These are phyloP conservation scores for Magallana nippona DNA, from an alignment of 2,888 invertebrate genomes.

Conservation along the genomic window DNA sequence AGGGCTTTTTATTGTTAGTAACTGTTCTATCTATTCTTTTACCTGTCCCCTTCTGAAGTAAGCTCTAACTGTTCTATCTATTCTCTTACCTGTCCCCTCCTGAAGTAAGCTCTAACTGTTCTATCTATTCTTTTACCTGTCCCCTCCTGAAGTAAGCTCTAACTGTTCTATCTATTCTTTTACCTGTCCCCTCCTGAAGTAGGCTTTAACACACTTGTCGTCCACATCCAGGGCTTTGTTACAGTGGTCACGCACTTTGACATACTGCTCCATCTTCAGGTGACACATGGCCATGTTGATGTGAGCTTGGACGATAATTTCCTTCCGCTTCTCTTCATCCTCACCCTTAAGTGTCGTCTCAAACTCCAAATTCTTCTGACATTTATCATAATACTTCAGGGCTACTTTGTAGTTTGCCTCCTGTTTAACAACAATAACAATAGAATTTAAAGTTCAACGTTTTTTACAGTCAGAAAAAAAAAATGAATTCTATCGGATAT, in stretches of 20 bases:
- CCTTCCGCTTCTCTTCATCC: conserved; percentile 80
- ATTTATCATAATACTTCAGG: conserved; percentile 91
- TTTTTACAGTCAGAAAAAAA: background rate
- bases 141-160: too few species aligned
- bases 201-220: conserved; percentile 90
- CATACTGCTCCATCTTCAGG: conserved; percentile 87
- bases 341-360: conserved; percentile 81
- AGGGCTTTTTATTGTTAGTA: too few species aligned
- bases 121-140: conserved; percentile 70
- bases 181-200: conserved; percentile 91
- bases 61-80: too few species aligned
- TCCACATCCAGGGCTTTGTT: conserved; percentile 89
- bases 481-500: background rate
- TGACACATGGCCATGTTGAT: conserved; percentile 91
- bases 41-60: too few species aligned
- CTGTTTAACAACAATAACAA: conserved; percentile 62
- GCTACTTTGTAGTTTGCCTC: conserved; percentile 88
- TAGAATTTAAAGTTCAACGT: background rate
- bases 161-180: too few species aligned
- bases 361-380: conserved; percentile 84
- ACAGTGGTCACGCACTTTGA: conserved; percentile 88
- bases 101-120: too few species aligned
- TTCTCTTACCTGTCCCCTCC: too few species aligned
- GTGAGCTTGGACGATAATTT: conserved; percentile 86
- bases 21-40: too few species aligned